phyloP scores from a whole-genome alignment of 2,888 invertebrate genomes.

The Troides aeacus region DNA sequence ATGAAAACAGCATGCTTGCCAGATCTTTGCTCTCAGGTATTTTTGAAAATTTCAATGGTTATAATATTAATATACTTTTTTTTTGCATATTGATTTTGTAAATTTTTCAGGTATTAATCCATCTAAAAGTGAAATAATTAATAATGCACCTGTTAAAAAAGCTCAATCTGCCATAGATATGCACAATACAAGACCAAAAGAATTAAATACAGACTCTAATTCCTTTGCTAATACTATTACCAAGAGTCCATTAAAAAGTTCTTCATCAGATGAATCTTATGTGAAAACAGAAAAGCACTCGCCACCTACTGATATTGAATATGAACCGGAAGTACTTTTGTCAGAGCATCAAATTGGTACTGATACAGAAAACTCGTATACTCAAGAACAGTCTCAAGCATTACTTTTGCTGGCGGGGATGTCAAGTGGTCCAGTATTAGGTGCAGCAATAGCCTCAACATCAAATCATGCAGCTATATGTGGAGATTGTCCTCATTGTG shows the following conservation, averaged over 20 bases:
- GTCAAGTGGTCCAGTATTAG: conserved; percentile 57
- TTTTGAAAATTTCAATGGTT: neutral
- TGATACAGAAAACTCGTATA: conserved; percentile 59
- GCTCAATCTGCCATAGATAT: conserved; percentile 54
- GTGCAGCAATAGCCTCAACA: conserved; percentile 60
- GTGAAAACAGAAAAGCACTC: conserved; percentile 72
- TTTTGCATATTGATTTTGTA: neutral
- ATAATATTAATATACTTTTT: neutral
- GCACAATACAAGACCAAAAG: conserved; percentile 56
- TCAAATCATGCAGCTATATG: conserved; percentile 78
- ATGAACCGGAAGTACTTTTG: conserved; percentile 72
- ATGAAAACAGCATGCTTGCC: conserved; percentile 78
- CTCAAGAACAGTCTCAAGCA: conserved; percentile 67
- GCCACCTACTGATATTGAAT: conserved; percentile 70
- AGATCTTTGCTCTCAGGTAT: conserved; percentile 74
- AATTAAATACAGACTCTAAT: conserved; percentile 52
- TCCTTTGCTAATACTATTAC: conserved; percentile 50
- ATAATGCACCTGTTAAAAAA: conserved; percentile 59
- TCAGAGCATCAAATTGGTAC: conserved; percentile 70
- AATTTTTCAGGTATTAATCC: conserved; percentile 69
- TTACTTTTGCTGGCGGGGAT: conserved; percentile 65
- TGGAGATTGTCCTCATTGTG: conserved; percentile 85
- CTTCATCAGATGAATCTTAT: conserved; percentile 52
- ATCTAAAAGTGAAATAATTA: conserved; percentile 67
- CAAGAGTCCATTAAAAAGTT: conserved; percentile 62